Base-by-base conservation (phyloP, 2,113 vertebrate species). In the Fregata magnificens region DNA sequence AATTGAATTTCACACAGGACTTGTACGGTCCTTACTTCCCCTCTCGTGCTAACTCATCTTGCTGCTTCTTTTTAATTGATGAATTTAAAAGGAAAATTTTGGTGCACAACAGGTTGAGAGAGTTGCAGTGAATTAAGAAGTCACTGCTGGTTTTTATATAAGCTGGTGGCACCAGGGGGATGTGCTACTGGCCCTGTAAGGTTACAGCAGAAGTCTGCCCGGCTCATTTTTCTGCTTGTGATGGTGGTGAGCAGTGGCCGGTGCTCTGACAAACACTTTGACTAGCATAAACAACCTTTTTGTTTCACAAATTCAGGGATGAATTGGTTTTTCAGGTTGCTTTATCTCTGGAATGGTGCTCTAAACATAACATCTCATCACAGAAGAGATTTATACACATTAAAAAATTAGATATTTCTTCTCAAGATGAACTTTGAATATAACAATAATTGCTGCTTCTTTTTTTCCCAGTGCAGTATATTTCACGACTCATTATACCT, bases 401-500 rank as follows among this genome's bases (percentile, higher is more conserved):
- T 82, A 42, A 73, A 96, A 85, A 88, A 76, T 87, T 56, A 94
- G 53, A 17, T 95, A 85, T 47, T 78, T 52, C 52, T 87, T 82
- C 44, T 90, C 74, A 87, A 90, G 74, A 90, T 62, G 21, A 67
- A 61, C 56, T 56, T 86, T 31, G 34, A 82, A 55, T 80, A 42
- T 84, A 82, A 67, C 34, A 76, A 53, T 82, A 72, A 36, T 74
- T 88, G 45, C 70, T 72, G 44, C 31, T 84, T 34, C 31, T 63
- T 78, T 76, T 95, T 74, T n/a, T 61, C 17, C 44, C 65, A 76
- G 19, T 76, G 76, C 63, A 77, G 21, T 94, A 45, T 72, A 83
- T 90, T 95, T 92, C 80, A 83, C 69, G n/a, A 73, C 31, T 97
- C 66, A 87, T 96, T 96, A 88, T 69, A 69, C 40, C 65, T 95